Evolutionary conservation across 92 coral and sea anemone genomes (phyloP).

Genomic region (Epizoanthus rinbou): DNA sequence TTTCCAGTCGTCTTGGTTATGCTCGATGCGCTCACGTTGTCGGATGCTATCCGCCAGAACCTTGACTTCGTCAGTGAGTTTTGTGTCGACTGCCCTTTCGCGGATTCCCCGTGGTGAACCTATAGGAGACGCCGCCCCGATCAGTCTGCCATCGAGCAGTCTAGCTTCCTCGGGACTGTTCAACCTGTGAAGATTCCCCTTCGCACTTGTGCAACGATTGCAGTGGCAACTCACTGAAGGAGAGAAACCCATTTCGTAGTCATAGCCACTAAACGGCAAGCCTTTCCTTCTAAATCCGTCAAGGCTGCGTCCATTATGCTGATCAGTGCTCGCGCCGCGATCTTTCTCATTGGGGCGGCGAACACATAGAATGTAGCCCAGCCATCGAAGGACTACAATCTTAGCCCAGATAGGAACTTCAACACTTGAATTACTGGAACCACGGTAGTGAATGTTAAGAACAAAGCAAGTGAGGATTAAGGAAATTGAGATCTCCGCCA

Average conservation of each 20-base stretch:
- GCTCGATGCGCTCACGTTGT: slow-evolving; percentile 77
- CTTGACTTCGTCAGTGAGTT: slow-evolving; percentile 73
- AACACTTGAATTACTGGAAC: slow-evolving; percentile 73
- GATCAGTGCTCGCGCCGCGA: slow-evolving; percentile 51
- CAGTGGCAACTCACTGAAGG: slow-evolving; percentile 89
- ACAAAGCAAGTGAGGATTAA: slow-evolving; percentile 95
- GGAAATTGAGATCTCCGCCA: slow-evolving; percentile 94
- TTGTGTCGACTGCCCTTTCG: slow-evolving; percentile 61
- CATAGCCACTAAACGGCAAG: slow-evolving; percentile 69
- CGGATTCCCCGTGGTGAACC: slow-evolving; percentile 69
- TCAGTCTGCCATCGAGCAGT: slow-evolving; percentile 66
- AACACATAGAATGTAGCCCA: slow-evolving; percentile 81
- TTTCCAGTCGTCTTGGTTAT: slow-evolving; percentile 92
- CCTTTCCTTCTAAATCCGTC: slow-evolving; percentile 61
- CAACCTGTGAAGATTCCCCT: slow-evolving; percentile 53
- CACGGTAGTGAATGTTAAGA: slow-evolving; percentile 88
- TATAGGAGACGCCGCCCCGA: slow-evolving; percentile 72
- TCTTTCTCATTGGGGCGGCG: slow-evolving; percentile 70
- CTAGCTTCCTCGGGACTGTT: slow-evolving; percentile 82
- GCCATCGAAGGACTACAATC: slow-evolving; percentile 83
- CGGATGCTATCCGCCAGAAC: slow-evolving; percentile 86
- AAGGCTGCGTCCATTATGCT: slow-evolving; percentile 58
- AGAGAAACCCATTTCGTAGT: slow-evolving; percentile 72
- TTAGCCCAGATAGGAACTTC: slow-evolving; percentile 90
- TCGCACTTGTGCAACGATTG: slow-evolving; percentile 74